Conservation (phyloP, 2,797 vertebrate genomes). For the Leptodactylus fallax region DNA sequence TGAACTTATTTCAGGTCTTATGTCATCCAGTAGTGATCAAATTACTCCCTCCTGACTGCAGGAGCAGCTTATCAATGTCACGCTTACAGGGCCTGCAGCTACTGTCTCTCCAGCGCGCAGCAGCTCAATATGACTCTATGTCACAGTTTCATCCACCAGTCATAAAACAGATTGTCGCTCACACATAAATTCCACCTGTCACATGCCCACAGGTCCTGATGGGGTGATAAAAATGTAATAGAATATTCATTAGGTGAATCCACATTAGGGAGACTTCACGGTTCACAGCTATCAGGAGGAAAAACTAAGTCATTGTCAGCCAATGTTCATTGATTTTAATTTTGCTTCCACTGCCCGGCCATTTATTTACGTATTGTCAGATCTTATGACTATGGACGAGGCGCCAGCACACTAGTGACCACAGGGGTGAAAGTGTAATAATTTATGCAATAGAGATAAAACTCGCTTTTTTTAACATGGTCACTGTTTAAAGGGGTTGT, state of each 20-base stretch:
- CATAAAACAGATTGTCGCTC: constrained; percentile 64
- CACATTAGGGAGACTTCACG: constrained; percentile 13
- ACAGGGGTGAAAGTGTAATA: too few species aligned
- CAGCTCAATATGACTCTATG: constrained; percentile 57
- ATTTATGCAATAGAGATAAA: neutral
- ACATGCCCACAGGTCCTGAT: constrained; percentile 39
- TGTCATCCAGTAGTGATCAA: constrained; percentile 45
- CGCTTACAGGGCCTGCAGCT: constrained; percentile 43
- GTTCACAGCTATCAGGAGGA: constrained; percentile 22
- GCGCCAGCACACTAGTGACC: neutral
- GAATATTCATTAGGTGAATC: constrained; percentile 44
- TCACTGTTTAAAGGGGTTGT: neutral
- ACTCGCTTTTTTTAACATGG: neutral
- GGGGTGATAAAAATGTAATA: constrained; percentile 42
- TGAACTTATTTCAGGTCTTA: constrained; percentile 45
- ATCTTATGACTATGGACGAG: neutral
- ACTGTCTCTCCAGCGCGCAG: constrained; percentile 18
- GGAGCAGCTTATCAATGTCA: constrained; percentile 39
- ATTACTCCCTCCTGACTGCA: constrained; percentile 42
- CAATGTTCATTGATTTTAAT: constrained; percentile 42
- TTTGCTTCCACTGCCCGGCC: neutral
- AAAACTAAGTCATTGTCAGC: constrained; percentile 23
- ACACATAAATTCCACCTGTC: constrained; percentile 51
- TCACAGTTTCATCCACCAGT: constrained; percentile 66
- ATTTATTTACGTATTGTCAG: constrained; percentile 37